Percentiles rank a stretch among this genome's conserved stretches.
phyloP scores from a whole-genome alignment of 1,140 invertebrate genomes.

The Eumaeus atala region DNA sequence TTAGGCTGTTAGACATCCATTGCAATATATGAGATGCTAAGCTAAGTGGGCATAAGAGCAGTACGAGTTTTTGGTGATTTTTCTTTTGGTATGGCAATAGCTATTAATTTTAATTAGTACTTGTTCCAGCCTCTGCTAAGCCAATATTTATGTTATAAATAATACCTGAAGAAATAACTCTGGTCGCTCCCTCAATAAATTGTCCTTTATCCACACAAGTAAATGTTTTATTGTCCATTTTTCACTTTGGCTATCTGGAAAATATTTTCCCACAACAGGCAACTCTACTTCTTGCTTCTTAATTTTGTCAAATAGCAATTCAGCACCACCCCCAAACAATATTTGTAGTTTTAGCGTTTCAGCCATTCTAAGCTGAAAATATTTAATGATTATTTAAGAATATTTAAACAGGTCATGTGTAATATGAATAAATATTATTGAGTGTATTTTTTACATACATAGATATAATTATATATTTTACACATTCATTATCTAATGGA shows the following conservation, averaged over 20 bases:
- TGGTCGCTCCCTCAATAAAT: slow-evolving; percentile 87
- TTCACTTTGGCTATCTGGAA: slow-evolving; percentile 30
- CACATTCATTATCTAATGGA: no score
- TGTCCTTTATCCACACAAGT: slow-evolving; percentile 88
- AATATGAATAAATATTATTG: not conserved
- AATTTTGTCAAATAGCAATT: slow-evolving; percentile 88
- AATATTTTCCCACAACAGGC: slow-evolving; percentile 60
- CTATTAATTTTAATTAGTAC: no score
- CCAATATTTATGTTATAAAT: not conserved
- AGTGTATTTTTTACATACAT: not conserved
- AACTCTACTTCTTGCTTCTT: slow-evolving; percentile 83
- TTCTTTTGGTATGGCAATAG: no score
- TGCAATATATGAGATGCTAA: no score
- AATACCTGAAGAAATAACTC: slow-evolving; percentile 90
- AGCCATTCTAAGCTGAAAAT: slow-evolving; percentile 2
- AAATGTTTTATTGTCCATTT: slow-evolving; percentile 85
- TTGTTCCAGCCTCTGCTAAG: no score
- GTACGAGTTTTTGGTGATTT: no score
- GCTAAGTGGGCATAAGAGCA: no score
- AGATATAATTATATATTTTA: not conserved
- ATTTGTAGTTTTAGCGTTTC: slow-evolving; percentile 42
- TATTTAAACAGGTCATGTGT: not conserved
- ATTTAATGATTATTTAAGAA: not conserved
- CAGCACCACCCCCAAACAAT: slow-evolving; percentile 86
- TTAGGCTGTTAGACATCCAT: no score